Conservation (phyloP, 2,113 vertebrate species). For the Zingel zingel region DNA sequence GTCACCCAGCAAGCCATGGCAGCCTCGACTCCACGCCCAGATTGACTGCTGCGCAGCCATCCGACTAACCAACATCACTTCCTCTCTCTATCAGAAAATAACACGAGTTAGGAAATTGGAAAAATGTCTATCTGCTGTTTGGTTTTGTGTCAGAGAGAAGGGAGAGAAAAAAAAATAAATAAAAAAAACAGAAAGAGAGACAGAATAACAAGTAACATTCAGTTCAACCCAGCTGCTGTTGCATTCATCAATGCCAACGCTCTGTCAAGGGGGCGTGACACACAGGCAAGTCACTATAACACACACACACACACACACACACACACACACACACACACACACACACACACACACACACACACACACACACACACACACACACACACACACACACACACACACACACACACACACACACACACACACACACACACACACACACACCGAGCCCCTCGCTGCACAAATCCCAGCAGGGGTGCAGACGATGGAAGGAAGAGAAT, state of each 20-base stretch:
- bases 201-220: conserved; percentile 46
- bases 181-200: not conserved
- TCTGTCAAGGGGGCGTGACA: conserved; percentile 67
- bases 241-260: conserved; percentile 64
- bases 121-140: conserved; percentile 35
- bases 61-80: conserved; percentile 37
- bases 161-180: no score
- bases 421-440: no score
- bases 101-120: conserved; percentile 38
- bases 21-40: conserved; percentile 43
- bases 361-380: conserved; percentile 31
- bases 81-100: conserved; percentile 41
- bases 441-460: conserved; percentile 58
- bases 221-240: conserved; percentile 57
- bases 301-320: conserved; percentile 38
- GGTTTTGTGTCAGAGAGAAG: conserved; percentile 26
- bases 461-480: conserved; percentile 68
- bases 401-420: conserved; percentile 28
- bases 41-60: conserved; percentile 44
- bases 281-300: conserved; percentile 45
- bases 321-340: conserved; percentile 21
- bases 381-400: not conserved
- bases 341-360: conserved; percentile 31
- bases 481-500: conserved; percentile 52
- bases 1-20: conserved; percentile 38